phyloP scores from a whole-genome alignment of 2,888 invertebrate genomes.

The Lasioglossum oenotherae region DNA sequence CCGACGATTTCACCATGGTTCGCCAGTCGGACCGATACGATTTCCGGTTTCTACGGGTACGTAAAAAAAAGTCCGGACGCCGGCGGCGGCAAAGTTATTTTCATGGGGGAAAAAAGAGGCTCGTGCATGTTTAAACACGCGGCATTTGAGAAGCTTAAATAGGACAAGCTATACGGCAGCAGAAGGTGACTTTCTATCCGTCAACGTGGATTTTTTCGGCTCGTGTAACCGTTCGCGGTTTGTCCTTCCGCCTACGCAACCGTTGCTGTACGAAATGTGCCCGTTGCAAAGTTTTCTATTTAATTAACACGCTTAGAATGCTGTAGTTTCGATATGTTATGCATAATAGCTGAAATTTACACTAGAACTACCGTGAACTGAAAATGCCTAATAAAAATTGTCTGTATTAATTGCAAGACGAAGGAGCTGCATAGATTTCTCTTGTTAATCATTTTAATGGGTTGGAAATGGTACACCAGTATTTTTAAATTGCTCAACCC shows the following conservation, averaged over 20 bases:
- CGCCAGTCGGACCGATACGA: slow-evolving; percentile 11
- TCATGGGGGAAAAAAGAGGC: slow-evolving; percentile 14
- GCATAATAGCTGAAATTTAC: neutral
- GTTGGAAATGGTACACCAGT: too few species aligned
- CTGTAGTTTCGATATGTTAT: neutral
- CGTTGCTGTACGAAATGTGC: neutral
- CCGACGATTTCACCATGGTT: slow-evolving; percentile 39
- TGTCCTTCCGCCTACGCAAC: slow-evolving; percentile 52
- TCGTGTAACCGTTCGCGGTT: slow-evolving; percentile 30
- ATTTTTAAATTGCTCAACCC: too few species aligned
- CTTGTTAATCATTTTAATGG: too few species aligned
- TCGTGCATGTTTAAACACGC: slow-evolving; percentile 2
- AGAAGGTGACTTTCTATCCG: slow-evolving; percentile 56
- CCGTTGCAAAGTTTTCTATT: neutral
- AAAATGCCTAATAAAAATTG: too few species aligned
- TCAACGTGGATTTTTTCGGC: slow-evolving; percentile 28
- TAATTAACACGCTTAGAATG: neutral
- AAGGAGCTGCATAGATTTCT: too few species aligned
- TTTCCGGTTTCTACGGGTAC: slow-evolving; percentile 18
- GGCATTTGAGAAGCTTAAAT: slow-evolving; percentile 30
- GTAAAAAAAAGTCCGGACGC: neutral
- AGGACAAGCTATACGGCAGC: slow-evolving; percentile 41
- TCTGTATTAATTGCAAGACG: too few species aligned
- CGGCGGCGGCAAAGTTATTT: slow-evolving; percentile 22
- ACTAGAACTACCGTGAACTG: too few species aligned